These are phyloP conservation scores for Axis porcinus DNA, from an alignment of 2,113 vertebrate species.

Conservation along the genomic window DNA sequence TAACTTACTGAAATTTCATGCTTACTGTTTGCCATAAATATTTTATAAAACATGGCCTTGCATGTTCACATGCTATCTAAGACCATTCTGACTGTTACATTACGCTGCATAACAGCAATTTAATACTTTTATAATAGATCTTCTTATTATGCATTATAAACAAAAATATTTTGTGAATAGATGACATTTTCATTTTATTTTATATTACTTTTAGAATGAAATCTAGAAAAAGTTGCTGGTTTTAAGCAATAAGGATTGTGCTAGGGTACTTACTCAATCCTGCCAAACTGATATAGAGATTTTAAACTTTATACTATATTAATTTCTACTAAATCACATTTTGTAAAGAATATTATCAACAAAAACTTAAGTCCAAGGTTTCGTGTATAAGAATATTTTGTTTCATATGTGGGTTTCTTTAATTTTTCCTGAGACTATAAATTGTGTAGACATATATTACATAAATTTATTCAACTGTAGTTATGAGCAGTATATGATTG, in stretches of 20 bases:
- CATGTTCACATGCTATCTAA: not conserved
- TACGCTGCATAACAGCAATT: not conserved
- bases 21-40: not conserved
- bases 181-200: not conserved
- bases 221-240: not conserved
- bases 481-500: not conserved
- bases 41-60: not conserved
- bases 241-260: not conserved
- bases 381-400: not conserved
- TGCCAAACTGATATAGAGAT: not conserved
- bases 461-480: not conserved
- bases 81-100: not conserved
- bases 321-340: not conserved
- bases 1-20: not conserved
- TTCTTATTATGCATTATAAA: not conserved
- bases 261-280: not conserved
- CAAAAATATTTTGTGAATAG: not conserved
- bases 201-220: not conserved
- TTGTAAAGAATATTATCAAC: not conserved
- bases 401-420: not conserved
- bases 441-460: not conserved
- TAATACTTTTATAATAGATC: not conserved
- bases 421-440: not conserved
- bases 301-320: not conserved
- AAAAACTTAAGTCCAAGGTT: not conserved